Evolutionary conservation across 2,113 vertebrate species (phyloP).

Genomic region (Paramisgurnus dabryanus): DNA sequence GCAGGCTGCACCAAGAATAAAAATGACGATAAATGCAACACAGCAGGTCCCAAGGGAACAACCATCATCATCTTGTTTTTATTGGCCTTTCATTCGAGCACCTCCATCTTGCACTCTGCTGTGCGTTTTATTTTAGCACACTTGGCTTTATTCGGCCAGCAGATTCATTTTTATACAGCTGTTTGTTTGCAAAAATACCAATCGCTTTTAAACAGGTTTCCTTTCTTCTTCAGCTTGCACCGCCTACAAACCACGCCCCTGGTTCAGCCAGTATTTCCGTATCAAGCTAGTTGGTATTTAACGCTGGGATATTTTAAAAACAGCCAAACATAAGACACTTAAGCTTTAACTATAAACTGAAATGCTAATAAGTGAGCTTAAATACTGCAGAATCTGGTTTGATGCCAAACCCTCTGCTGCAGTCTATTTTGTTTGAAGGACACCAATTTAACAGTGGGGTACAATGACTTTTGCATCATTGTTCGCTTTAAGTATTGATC

Average conservation of each 20-base stretch:
- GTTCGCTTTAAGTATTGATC: constrained; percentile 61
- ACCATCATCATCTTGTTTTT: constrained; percentile 61
- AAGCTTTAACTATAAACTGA: neutral
- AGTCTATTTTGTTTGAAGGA: constrained; percentile 28
- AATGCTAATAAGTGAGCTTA: no score
- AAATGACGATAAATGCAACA: constrained; percentile 63
- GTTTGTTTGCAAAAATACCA: constrained; percentile 33
- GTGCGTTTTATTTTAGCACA: constrained; percentile 39
- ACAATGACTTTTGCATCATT: constrained; percentile 49
- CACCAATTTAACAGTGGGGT: constrained; percentile 29
- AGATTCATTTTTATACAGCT: constrained; percentile 42
- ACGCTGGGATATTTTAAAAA: no score
- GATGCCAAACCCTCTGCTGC: constrained; percentile 15
- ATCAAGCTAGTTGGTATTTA: no score
- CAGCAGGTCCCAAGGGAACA: constrained; percentile 47
- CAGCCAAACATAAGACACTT: neutral
- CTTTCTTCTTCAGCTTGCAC: no score
- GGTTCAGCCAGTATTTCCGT: no score
- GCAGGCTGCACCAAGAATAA: constrained; percentile 50
- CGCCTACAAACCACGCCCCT: no score
- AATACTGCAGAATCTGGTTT: no score
- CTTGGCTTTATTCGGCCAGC: constrained; percentile 47
- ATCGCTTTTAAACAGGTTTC: no score
- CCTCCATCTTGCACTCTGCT: constrained; percentile 25
- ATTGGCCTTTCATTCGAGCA: constrained; percentile 52